Evolutionary conservation across 2,797 vertebrate species (phyloP).

Genomic region (Microhierax caerulescens): DNA sequence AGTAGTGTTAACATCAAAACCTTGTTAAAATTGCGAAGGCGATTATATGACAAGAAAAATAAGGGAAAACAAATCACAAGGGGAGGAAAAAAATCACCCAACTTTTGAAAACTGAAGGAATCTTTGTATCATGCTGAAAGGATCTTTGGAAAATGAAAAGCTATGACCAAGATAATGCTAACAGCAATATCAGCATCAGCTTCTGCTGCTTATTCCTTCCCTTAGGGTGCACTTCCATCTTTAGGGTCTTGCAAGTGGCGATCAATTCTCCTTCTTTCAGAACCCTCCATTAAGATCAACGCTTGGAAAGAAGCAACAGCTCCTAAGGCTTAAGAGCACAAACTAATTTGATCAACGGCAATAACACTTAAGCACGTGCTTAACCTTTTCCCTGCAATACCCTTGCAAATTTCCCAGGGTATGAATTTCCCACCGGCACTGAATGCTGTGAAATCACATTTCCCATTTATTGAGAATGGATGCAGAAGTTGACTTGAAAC

Average conservation of each 20-base stretch:
- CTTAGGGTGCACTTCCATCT: not conserved
- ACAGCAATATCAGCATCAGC: not conserved
- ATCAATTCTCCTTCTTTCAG: not conserved
- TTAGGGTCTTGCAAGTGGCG: not conserved
- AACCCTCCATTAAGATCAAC: not conserved
- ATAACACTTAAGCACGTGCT: not conserved
- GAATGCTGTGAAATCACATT: not conserved
- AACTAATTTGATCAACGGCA: not conserved
- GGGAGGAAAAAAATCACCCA: not conserved
- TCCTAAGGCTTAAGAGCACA: not conserved
- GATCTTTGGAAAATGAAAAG: not conserved
- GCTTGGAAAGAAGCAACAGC: not conserved
- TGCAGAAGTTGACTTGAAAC: not conserved
- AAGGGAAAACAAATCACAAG: constrained; percentile 11
- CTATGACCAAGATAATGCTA: not conserved
- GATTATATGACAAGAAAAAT: constrained; percentile 4
- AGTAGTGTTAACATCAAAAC: constrained; percentile 44
- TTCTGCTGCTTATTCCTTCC: not conserved
- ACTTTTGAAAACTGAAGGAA: not conserved
- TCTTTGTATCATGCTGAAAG: not conserved
- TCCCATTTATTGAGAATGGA: not conserved
- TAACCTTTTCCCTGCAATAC: not conserved
- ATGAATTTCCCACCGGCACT: not conserved
- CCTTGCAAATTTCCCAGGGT: not conserved
- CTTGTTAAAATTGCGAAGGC: not conserved